phyloP scores from a whole-genome alignment of 2,888 invertebrate genomes.

The Drosophila ustulata region DNA sequence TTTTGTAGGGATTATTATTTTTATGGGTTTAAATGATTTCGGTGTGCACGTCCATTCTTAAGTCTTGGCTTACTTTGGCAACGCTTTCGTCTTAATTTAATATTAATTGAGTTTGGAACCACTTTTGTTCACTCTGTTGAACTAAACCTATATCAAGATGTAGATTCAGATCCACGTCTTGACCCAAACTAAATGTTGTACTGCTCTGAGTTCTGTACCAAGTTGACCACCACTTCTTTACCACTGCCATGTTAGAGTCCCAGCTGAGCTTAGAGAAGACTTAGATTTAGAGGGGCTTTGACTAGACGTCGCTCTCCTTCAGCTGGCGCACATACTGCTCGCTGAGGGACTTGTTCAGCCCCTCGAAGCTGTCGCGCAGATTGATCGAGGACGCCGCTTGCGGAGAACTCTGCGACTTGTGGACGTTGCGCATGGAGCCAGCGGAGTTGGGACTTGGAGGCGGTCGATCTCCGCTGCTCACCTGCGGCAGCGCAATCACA shows the following conservation, averaged over 20 bases:
- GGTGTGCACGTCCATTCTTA: neutral
- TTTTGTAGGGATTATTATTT: no score
- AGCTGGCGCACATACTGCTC: constrained; percentile 82
- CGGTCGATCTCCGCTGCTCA: constrained; percentile 45
- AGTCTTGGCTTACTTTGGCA: no score
- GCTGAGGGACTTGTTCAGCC: constrained; percentile 83
- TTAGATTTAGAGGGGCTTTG: constrained; percentile 49
- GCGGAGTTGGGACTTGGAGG: constrained; percentile 53
- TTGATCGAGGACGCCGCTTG: constrained; percentile 64
- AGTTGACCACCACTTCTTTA: neutral
- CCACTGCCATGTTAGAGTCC: constrained; percentile 14
- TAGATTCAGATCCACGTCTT: no score
- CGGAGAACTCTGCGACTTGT: constrained; percentile 83
- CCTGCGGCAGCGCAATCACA: constrained; percentile 82
- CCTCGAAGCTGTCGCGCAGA: constrained; percentile 58
- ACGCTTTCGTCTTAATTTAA: no score
- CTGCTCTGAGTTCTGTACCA: no score
- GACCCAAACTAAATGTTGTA: no score
- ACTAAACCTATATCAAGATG: no score
- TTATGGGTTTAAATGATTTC: no score
- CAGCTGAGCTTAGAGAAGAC: constrained; percentile 25
- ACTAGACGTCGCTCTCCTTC: constrained; percentile 83
- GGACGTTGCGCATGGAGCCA: constrained; percentile 55
- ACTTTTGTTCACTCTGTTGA: no score
- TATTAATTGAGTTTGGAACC: no score